phyloP scores from a whole-genome alignment of 2,888 invertebrate species.

The Taphrorychus bicolor region DNA sequence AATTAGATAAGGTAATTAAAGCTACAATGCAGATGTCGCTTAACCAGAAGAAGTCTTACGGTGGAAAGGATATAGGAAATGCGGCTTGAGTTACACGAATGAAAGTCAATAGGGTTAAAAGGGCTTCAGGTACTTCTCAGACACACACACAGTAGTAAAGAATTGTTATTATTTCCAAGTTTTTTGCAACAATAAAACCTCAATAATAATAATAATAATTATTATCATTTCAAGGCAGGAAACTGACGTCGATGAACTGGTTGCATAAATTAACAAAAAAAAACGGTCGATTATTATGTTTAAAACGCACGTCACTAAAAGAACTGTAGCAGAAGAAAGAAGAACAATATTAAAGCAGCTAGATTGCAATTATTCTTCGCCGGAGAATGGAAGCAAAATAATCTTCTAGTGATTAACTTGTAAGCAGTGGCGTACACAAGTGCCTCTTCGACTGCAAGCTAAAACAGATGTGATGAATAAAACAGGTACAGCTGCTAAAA shows the following conservation, averaged over 20 bases:
- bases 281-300: conserved; percentile 21
- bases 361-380: conserved; percentile 31
- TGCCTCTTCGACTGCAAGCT: too few species aligned
- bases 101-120: conserved; percentile 22
- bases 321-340: conserved; percentile 31
- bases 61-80: conserved; percentile 29
- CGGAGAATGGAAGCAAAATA: conserved; percentile 25
- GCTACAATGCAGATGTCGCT: conserved; percentile 6
- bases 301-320: conserved; percentile 33
- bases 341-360: conserved; percentile 36
- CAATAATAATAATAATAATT: too few species aligned
- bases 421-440: conserved; percentile 28
- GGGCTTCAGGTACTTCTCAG: conserved; percentile 24
- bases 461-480: too few species aligned
- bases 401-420: conserved; percentile 27
- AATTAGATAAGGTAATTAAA: not conserved
- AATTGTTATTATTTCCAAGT: too few species aligned
- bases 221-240: not conserved
- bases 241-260: not conserved
- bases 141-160: not conserved
- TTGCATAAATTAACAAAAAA: not conserved
- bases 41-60: conserved; percentile 27
- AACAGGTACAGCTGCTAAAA: too few species aligned
- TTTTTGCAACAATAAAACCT: too few species aligned
- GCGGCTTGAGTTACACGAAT: conserved; percentile 21